These are phyloP conservation scores for Chrysolina oricalcia DNA, from an alignment of 2,888 invertebrate species.

Conservation along the genomic window DNA sequence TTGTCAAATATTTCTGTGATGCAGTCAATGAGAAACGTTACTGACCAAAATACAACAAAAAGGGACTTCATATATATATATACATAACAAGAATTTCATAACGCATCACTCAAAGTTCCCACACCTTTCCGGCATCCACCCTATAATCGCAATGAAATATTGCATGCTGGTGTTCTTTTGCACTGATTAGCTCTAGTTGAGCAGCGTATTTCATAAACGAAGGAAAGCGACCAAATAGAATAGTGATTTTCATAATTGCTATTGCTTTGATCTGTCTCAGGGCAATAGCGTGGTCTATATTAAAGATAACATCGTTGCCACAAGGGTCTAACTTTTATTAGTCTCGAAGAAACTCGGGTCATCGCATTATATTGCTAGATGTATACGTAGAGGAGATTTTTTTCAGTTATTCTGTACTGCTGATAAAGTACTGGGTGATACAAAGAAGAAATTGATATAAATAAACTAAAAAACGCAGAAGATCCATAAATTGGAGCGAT, in stretches of 20 bases:
- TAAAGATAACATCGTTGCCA: constrained; percentile 30
- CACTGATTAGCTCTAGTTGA: constrained; percentile 14
- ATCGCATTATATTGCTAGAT: background rate
- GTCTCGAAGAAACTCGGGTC: background rate
- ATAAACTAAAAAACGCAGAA: no score
- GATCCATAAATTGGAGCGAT: no score
- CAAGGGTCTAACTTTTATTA: background rate
- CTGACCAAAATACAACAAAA: no score
- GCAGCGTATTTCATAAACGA: constrained; percentile 13
- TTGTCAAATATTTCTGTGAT: no score
- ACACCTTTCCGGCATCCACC: constrained; percentile 1
- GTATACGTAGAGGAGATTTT: no score
- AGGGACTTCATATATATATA: no score
- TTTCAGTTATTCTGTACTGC: no score
- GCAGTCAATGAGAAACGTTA: no score
- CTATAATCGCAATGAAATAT: background rate
- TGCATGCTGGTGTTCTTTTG: background rate
- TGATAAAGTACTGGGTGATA: no score
- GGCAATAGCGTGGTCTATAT: constrained; percentile 37
- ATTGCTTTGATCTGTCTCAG: constrained; percentile 37
- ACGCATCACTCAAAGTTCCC: background rate
- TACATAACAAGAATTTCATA: no score
- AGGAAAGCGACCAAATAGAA: constrained; percentile 20
- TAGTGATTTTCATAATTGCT: constrained; percentile 36
- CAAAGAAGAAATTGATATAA: no score